Evolutionary conservation across 2,888 invertebrate genomes (phyloP).

Genomic region (Apodemia mormo): DNA sequence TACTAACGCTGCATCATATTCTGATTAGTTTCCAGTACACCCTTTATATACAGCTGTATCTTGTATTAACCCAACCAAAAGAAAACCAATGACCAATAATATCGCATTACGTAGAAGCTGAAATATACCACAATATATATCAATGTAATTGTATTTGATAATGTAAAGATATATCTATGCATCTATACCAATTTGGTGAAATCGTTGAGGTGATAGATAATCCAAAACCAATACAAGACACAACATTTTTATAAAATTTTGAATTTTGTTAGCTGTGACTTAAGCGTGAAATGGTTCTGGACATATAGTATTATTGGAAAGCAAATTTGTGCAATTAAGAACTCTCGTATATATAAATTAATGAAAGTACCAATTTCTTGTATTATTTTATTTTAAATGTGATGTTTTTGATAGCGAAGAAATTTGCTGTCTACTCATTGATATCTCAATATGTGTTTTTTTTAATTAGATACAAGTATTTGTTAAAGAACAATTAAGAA

Average conservation of each 20-base stretch:
- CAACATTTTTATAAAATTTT: slow-evolving; percentile 74
- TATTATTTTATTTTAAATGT: background rate
- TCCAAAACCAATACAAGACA: slow-evolving; percentile 82
- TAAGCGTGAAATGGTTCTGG: slow-evolving; percentile 74
- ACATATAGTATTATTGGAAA: slow-evolving; percentile 53
- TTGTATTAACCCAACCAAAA: slow-evolving; percentile 82
- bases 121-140: slow-evolving; percentile 78
- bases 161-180: slow-evolving; percentile 16
- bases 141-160: slow-evolving; percentile 42
- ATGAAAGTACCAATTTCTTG: slow-evolving; percentile 21
- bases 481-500: background rate
- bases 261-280: slow-evolving; percentile 80
- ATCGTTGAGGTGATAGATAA: slow-evolving; percentile 49
- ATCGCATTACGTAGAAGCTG: slow-evolving; percentile 79
- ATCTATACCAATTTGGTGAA: slow-evolving; percentile 48
- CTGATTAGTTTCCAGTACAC: slow-evolving; percentile 81
- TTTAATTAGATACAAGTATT: background rate
- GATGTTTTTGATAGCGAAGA: background rate
- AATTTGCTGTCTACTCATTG: background rate
- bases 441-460: too few relatives aligned
- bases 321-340: slow-evolving; percentile 22
- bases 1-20: slow-evolving; percentile 53
- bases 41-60: slow-evolving; percentile 79
- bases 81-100: slow-evolving; percentile 79
- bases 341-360: slow-evolving; percentile 20